A percentile compares a stretch with the other conserved stretches of the same genome.
Evolutionary conservation across 1,140 invertebrate species (phyloP).

Genomic region (Drosophila lowei): DNA sequence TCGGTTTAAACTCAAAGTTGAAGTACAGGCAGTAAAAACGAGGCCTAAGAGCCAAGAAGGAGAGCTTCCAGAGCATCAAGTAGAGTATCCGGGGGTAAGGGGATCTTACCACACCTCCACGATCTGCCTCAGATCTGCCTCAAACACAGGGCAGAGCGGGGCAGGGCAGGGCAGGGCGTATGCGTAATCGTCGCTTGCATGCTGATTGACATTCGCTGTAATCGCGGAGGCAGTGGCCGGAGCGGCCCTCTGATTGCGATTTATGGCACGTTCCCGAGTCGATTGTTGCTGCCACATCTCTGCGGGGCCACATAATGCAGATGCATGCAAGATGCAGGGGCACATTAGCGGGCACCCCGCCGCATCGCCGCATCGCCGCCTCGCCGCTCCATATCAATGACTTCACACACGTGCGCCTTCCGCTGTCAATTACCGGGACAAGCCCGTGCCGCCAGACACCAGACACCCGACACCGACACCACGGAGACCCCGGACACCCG

Average conservation of each 20-base stretch:
- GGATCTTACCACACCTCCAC: background rate
- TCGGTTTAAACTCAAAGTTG: conserved; percentile 45
- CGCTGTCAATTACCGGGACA: conserved; percentile 52
- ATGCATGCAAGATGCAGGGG: conserved; percentile 7
- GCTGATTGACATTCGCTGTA: conserved; percentile 28
- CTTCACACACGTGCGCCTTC: conserved; percentile 57
- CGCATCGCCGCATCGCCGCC: no score
- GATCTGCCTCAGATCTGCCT: no score
- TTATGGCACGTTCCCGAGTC: conserved; percentile 65
- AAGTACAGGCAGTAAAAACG: conserved; percentile 5
- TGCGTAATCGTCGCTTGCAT: conserved; percentile 13
- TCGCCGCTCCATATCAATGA: conserved; percentile 58
- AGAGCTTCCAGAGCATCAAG: conserved; percentile 14
- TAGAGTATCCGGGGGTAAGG: no score
- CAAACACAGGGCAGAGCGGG: background rate
- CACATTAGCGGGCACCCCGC: conserved; percentile 41
- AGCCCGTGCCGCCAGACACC: conserved; percentile 6
- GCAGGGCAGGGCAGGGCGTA: conserved; percentile 1
- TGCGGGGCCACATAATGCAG: conserved; percentile 28
- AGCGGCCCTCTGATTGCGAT: conserved; percentile 60
- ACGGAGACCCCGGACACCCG: background rate
- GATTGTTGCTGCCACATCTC: conserved; percentile 25
- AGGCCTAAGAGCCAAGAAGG: background rate
- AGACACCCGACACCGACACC: conserved; percentile 25
- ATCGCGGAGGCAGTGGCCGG: conserved; percentile 33